Percentiles rank a stretch among this genome's conserved stretches.
Evolutionary conservation across 2,888 invertebrate species (phyloP).

Genomic region (Scelioninae gen. 2): DNA sequence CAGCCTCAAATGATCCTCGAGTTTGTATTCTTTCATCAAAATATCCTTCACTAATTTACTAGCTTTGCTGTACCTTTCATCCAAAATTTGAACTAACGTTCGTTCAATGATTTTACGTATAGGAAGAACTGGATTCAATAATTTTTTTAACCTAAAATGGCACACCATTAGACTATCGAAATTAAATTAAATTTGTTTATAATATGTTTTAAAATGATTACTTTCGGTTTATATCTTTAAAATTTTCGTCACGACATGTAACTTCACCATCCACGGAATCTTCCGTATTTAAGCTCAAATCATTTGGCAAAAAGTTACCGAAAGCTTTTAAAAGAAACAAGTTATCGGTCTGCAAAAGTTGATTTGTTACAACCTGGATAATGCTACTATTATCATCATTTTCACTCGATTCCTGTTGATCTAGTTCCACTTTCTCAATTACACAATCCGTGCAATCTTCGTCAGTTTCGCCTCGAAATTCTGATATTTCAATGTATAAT

Average conservation of each 20-base stretch:
- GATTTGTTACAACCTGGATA: constrained; percentile 65
- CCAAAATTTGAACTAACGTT: constrained; percentile 74
- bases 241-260: constrained; percentile 48
- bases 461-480: constrained; percentile 61
- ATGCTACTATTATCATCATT: constrained; percentile 65
- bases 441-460: constrained; percentile 58
- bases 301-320: constrained; percentile 71
- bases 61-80: constrained; percentile 73
- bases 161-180: too few relatives aligned
- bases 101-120: constrained; percentile 74
- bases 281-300: constrained; percentile 41
- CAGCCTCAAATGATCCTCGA: constrained; percentile 75
- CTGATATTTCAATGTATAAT: constrained; percentile 66
- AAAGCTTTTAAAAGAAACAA: constrained; percentile 76
- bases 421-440: constrained; percentile 37
- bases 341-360: constrained; percentile 69
- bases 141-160: constrained; percentile 64
- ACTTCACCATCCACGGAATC: constrained; percentile 62
- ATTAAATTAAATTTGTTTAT: too few relatives aligned
- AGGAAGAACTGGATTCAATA: constrained; percentile 72
- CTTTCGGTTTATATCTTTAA: constrained; percentile 48
- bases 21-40: constrained; percentile 75
- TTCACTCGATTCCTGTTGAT: neutral
- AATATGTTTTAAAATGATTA: too few relatives aligned
- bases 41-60: constrained; percentile 76